Evolutionary conservation across 2,888 invertebrate genomes (phyloP), one percentile per base, ranked within the genome.

Genomic region (Trissolcus brochymenae): DNA sequence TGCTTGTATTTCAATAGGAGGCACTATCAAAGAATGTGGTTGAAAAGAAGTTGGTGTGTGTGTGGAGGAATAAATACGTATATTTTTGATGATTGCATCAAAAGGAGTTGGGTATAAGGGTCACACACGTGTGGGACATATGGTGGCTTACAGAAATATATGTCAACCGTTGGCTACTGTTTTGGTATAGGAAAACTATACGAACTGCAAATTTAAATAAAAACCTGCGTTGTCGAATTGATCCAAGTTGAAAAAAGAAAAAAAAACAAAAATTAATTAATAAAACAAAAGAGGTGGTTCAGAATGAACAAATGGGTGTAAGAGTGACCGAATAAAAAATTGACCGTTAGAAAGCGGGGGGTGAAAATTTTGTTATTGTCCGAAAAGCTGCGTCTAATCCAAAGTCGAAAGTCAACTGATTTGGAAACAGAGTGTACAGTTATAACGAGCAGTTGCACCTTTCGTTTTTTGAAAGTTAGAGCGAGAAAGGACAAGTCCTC

Each of bases 391-490:
- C 35, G 35, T 9, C 35, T 35, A 21, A 51, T 51, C 17, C 16
- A 51, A 51, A 19, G 13, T 4, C 13, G 54, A 25, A n/a, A 54
- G 25, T 19, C 54, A n/a, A 54, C 29, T 54, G 14, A 29, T 13
- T 13, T 14, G 21, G 29, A 21, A 54, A 29, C n/a, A 14, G 40
- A 59, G 46, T 25, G 25, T 21, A 46, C n/a, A n/a, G 7, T 19
- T 46, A 41, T 6, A 55, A 54, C 43, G 46, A 53, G 54, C 56
- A 66, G 66, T 66, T 66, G 56, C 56, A 57, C 66, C 56, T 56
- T 65, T 65, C 21, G 14, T 43, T 54, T 53, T 60, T 53, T 29
- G 35, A 55, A 51, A 19, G 55, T 55, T 41, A 59, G 54, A 7
- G 29, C 55, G 61, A 55, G 49, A 56, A 54, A 51, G 14, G 21